phyloP scores from a whole-genome alignment of 2,888 invertebrate species.

The Willowsia nigromaculata region DNA sequence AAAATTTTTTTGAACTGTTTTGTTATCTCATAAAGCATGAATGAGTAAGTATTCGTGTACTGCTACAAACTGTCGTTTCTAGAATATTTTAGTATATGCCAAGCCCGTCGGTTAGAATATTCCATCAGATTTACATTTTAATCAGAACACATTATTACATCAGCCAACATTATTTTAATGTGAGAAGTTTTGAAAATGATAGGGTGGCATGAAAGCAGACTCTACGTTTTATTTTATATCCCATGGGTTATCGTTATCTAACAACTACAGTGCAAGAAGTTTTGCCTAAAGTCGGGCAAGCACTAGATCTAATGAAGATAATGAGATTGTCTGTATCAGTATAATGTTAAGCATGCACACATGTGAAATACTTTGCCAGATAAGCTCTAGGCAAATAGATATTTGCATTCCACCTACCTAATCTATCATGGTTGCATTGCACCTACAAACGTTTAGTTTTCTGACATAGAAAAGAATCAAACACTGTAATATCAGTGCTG shows the following conservation, averaged over 20 bases:
- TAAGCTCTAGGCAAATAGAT: no score
- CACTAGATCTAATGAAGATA: neutral
- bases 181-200: neutral
- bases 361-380: no score
- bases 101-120: neutral
- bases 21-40: no score
- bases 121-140: constrained; percentile 5
- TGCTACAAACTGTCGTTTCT: neutral
- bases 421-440: no score
- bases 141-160: neutral
- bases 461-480: no score
- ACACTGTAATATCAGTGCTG: no score
- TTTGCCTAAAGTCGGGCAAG: neutral
- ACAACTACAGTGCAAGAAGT: neutral
- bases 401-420: no score
- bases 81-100: no score
- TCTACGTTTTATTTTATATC: neutral
- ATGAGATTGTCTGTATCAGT: neutral
- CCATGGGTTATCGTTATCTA: neutral
- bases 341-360: neutral
- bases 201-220: neutral
- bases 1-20: no score
- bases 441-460: no score
- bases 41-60: no score
- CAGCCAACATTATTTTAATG: neutral